These are phyloP conservation scores for Sinodicranocentrus sp. DNA, from an alignment of 2,888 invertebrate species.

Conservation along the genomic window DNA sequence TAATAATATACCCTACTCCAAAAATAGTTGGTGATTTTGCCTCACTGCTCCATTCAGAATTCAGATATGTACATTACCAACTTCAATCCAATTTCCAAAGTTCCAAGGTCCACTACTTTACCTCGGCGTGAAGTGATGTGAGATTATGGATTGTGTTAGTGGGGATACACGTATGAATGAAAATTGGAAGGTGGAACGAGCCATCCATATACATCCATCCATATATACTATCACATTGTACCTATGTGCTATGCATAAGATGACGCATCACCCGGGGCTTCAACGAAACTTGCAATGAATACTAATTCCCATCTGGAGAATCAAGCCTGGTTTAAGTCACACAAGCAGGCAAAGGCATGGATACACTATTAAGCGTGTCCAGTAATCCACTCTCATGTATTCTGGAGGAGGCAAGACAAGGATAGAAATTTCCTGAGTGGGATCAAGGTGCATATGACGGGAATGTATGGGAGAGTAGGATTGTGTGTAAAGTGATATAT, in stretches of 20 bases:
- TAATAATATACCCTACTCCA: too few species aligned
- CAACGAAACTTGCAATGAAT: conserved; percentile 5
- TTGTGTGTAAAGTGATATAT: too few species aligned
- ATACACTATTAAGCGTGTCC: too few species aligned
- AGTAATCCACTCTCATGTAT: too few species aligned
- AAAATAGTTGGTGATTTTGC: too few species aligned
- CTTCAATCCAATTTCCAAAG: conserved; percentile 56
- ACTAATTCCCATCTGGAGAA: conserved; percentile 7
- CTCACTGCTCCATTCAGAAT: too few species aligned
- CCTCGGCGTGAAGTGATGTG: background rate
- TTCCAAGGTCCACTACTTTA: conserved; percentile 49
- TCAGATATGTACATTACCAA: background rate
- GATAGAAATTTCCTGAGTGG: too few species aligned
- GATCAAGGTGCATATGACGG: conserved; percentile 4
- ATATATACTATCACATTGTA: background rate
- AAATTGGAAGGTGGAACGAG: background rate
- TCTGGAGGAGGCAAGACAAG: too few species aligned
- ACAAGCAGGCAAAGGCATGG: too few species aligned
- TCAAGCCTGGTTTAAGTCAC: too few species aligned
- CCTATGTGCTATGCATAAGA: background rate
- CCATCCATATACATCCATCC: background rate
- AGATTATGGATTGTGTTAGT: background rate
- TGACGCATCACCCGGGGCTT: conserved; percentile 21
- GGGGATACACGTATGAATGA: background rate
- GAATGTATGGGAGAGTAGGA: too few species aligned